These are phyloP conservation scores for Trichechus manatus DNA, from an alignment of 2,113 vertebrate genomes.

Conservation along the genomic window DNA sequence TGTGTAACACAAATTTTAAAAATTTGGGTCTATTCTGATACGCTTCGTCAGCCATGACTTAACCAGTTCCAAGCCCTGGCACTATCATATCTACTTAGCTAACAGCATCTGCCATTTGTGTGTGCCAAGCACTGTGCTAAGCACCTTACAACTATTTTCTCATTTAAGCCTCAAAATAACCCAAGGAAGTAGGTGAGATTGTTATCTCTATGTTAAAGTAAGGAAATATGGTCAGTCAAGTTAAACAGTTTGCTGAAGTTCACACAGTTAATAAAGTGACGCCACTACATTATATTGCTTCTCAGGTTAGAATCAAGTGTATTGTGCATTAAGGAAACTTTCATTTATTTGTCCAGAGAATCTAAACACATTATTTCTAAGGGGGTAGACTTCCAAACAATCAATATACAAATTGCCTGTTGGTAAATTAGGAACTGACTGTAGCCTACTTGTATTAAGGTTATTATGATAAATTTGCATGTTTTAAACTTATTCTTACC, in stretches of 20 bases:
- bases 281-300: not conserved
- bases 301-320: not conserved
- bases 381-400: not conserved
- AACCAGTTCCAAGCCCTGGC: no score
- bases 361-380: not conserved
- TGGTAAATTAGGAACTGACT: not conserved
- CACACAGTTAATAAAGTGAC: not conserved
- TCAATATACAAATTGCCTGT: not conserved
- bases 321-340: not conserved
- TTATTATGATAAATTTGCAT: not conserved
- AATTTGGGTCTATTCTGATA: no score
- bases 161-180: slow-evolving; percentile 18
- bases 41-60: no score
- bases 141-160: not conserved
- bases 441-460: not conserved
- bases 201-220: not conserved
- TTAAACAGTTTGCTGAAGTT: not conserved
- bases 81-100: not conserved
- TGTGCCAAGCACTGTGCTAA: not conserved
- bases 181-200: not conserved
- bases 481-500: not conserved
- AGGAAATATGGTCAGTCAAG: not conserved
- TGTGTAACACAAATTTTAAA: no score
- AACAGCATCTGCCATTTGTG: not conserved
- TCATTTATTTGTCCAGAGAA: not conserved